phyloP scores from a whole-genome alignment of 2,888 invertebrate species.

The Protophormia terraenovae region DNA sequence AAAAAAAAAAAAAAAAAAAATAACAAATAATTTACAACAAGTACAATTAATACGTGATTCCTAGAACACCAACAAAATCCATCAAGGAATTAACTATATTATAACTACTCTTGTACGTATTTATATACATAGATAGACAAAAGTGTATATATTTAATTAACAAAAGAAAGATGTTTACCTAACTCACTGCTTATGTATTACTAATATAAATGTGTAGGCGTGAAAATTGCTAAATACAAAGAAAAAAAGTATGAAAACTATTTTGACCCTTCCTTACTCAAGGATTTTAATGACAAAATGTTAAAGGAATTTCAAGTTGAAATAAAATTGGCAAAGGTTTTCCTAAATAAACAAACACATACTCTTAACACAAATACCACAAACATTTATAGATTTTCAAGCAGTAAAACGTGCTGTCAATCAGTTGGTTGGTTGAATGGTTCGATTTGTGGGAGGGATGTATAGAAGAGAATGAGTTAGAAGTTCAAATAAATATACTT shows the following conservation, averaged over 20 bases:
- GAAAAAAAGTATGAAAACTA: slow-evolving; percentile 16
- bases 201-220: slow-evolving; percentile 30
- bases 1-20: no score
- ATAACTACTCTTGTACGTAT: neutral
- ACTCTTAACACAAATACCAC: neutral
- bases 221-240: slow-evolving; percentile 3
- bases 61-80: neutral
- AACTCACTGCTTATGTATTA: neutral
- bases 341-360: neutral
- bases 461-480: neutral
- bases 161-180: neutral
- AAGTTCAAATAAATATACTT: neutral
- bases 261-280: slow-evolving; percentile 18
- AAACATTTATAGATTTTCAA: neutral
- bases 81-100: no score
- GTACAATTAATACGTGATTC: slow-evolving; percentile 22
- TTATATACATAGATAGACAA: neutral
- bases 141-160: slow-evolving; percentile 30
- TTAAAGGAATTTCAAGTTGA: neutral
- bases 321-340: neutral
- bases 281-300: neutral
- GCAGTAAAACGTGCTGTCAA: neutral
- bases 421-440: neutral
- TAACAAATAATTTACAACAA: no score
- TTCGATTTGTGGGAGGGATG: neutral